These are phyloP conservation scores for Noctua janthina DNA, from an alignment of 2,888 invertebrate genomes.

Conservation along the genomic window DNA sequence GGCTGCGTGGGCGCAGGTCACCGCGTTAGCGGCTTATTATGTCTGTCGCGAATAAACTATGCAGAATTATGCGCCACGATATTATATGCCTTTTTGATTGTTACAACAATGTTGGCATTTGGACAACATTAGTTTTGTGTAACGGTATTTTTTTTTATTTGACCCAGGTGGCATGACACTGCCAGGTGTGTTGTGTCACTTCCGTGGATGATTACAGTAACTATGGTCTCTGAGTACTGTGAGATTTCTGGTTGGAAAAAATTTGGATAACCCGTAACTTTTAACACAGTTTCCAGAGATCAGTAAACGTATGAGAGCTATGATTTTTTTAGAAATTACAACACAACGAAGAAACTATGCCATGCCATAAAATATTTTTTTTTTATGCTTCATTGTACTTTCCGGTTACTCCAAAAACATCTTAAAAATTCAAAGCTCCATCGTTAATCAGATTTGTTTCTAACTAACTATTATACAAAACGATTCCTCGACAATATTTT, in stretches of 20 bases:
- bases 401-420: neutral
- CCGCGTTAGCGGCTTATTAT: constrained; percentile 76
- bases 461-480: constrained; percentile 8
- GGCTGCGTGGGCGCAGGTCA: constrained; percentile 81
- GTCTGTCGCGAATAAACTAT: constrained; percentile 73
- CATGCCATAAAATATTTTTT: no score
- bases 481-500: constrained; percentile 17
- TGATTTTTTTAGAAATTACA: neutral
- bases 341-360: neutral
- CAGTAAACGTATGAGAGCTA: neutral
- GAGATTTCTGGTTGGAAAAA: neutral
- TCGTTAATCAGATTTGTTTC: neutral
- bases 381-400: no score
- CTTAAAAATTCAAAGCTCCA: neutral
- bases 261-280: neutral
- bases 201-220: neutral
- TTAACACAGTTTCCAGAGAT: neutral
- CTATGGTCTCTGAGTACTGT: no score
- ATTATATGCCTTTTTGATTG: constrained; percentile 55
- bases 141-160: constrained; percentile 18
- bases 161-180: neutral
- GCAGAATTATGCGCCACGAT: constrained; percentile 60
- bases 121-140: constrained; percentile 5
- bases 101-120: constrained; percentile 35
- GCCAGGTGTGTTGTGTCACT: neutral